phyloP scores from a whole-genome alignment of 2,113 vertebrate species.

The Ranitomeya variabilis region DNA sequence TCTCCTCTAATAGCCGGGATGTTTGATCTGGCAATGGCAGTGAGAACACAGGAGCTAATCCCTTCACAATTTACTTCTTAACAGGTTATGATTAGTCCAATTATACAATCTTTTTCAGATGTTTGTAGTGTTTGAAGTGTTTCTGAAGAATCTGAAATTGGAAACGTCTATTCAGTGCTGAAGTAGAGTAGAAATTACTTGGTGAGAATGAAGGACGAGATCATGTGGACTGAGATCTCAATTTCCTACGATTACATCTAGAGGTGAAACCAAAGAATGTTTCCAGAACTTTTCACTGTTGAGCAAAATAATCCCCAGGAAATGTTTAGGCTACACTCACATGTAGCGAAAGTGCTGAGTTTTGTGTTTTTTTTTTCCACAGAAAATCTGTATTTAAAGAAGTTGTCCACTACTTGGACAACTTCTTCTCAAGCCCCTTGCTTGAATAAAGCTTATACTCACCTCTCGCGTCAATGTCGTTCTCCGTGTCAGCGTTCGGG shows the following conservation, averaged over 20 bases:
- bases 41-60: slow-evolving; percentile 36
- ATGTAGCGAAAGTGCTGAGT: too few species aligned
- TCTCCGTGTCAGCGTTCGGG: too few species aligned
- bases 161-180: background rate
- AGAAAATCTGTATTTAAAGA: too few species aligned
- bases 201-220: background rate
- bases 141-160: slow-evolving; percentile 23
- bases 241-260: background rate
- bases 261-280: background rate
- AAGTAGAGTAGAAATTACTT: background rate
- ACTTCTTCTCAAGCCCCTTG: too few species aligned
- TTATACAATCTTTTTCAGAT: slow-evolving; percentile 40
- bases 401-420: too few species aligned
- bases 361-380: too few species aligned
- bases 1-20: background rate
- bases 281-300: background rate
- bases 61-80: slow-evolving; percentile 5
- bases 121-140: slow-evolving; percentile 36
- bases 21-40: background rate
- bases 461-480: too few species aligned
- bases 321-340: too few species aligned
- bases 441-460: too few species aligned
- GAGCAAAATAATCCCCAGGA: too few species aligned
- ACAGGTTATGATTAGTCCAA: slow-evolving; percentile 32
- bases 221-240: background rate